Evolutionary conservation across 2,888 invertebrate genomes (phyloP).

Genomic region (Melipona bicolor): DNA sequence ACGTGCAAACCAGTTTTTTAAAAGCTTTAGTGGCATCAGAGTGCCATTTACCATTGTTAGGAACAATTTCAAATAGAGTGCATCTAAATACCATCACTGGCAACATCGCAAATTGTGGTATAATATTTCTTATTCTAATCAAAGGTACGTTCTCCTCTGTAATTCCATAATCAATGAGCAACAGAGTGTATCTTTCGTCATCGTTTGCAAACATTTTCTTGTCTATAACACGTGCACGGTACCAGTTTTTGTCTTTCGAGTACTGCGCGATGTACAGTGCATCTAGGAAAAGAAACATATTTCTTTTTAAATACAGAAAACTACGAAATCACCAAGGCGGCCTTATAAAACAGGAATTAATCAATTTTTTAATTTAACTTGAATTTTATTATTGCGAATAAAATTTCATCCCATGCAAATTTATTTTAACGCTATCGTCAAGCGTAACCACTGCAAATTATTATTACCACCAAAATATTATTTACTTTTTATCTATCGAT

Average conservation of each 20-base stretch:
- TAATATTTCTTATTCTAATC: slow-evolving; percentile 79
- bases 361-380: too few species aligned
- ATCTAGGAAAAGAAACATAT: slow-evolving; percentile 34
- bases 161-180: slow-evolving; percentile 88
- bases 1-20: slow-evolving; percentile 46
- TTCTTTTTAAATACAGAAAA: background rate
- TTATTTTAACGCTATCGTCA: too few species aligned
- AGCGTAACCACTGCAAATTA: too few species aligned
- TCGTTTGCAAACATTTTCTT: slow-evolving; percentile 72
- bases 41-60: slow-evolving; percentile 85
- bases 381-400: too few species aligned
- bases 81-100: slow-evolving; percentile 87
- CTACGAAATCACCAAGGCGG: too few species aligned
- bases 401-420: too few species aligned
- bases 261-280: slow-evolving; percentile 54
- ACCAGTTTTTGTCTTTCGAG: slow-evolving; percentile 86
- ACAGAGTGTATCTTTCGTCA: slow-evolving; percentile 85
- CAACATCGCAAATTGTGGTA: slow-evolving; percentile 14
- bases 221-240: slow-evolving; percentile 86
- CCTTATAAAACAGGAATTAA: too few species aligned
- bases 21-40: slow-evolving; percentile 85
- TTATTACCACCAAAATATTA: too few species aligned
- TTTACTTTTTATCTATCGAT: too few species aligned
- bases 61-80: slow-evolving; percentile 86
- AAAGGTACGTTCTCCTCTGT: slow-evolving; percentile 85